Evolutionary conservation across 2,888 invertebrate genomes (phyloP).

Genomic region (Thysanoteuthis rhombus): DNA sequence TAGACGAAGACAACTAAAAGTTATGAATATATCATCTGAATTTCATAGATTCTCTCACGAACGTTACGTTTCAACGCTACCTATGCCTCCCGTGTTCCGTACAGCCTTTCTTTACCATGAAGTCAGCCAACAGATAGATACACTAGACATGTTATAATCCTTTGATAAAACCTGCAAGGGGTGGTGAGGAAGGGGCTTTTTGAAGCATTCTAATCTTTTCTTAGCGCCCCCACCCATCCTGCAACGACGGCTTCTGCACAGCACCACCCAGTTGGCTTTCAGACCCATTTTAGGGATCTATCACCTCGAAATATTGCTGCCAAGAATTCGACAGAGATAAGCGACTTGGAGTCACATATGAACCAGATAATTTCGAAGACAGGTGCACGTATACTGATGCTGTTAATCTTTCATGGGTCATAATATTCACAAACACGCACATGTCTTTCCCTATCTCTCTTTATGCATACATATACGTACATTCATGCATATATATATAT

Average conservation of each 20-base stretch:
- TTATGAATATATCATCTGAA: not conserved
- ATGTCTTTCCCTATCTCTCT: not conserved
- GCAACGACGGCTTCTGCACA: not conserved
- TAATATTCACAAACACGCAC: not conserved
- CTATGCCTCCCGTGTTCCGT: not conserved
- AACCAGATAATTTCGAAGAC: not conserved
- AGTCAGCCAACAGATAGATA: not conserved
- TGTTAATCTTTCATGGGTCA: not conserved
- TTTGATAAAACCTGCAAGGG: not conserved
- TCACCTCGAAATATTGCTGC: no score
- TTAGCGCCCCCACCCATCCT: not conserved
- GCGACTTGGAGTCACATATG: not conserved
- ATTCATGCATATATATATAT: not conserved
- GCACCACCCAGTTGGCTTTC: not conserved
- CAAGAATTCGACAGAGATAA: not conserved
- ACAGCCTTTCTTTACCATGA: not conserved
- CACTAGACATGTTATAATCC: not conserved
- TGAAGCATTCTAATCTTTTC: not conserved
- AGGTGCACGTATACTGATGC: not conserved
- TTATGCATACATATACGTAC: not conserved
- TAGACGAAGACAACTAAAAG: no score
- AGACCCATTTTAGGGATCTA: not conserved
- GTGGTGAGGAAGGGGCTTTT: not conserved
- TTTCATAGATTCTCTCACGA: not conserved
- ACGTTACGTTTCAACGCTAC: not conserved